Percentiles rank a stretch among this genome's conserved stretches.
phyloP scores from a whole-genome alignment of 2,888 invertebrate species.

The Lobophora halterata region DNA sequence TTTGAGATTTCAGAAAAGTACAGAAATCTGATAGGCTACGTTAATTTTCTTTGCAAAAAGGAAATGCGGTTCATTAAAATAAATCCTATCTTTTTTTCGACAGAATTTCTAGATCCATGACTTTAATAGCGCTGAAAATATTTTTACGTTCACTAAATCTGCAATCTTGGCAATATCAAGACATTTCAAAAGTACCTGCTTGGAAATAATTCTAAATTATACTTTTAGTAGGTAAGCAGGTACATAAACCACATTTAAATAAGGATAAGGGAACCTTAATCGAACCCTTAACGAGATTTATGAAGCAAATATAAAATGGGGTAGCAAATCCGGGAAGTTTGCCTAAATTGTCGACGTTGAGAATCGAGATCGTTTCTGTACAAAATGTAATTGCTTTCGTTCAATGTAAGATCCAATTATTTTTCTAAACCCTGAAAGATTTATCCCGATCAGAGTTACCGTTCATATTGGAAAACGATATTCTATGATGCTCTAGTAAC shows the following conservation, averaged over 20 bases:
- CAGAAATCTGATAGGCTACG: too few relatives aligned
- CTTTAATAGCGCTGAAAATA: conserved; percentile 8
- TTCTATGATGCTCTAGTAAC: conserved; percentile 48
- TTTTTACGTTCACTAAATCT: conserved; percentile 19
- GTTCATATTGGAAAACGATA: conserved; percentile 66
- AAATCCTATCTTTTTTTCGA: too few relatives aligned
- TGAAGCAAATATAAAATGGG: conserved; percentile 56
- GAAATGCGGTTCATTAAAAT: too few relatives aligned
- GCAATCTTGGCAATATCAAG: conserved; percentile 19
- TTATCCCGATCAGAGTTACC: conserved; percentile 17
- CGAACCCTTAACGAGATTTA: conserved; percentile 59
- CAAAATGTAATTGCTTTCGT: conserved; percentile 72
- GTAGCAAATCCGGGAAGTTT: conserved; percentile 56
- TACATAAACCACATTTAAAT: conserved; percentile 52
- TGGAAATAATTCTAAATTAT: conserved; percentile 36
- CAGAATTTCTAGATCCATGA: too few relatives aligned
- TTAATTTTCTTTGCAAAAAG: too few relatives aligned
- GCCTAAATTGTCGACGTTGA: conserved; percentile 62
- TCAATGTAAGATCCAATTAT: conserved; percentile 73
- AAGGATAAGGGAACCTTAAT: conserved; percentile 51
- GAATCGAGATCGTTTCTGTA: conserved; percentile 66
- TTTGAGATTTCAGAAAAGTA: too few relatives aligned
- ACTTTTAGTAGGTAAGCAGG: conserved; percentile 33
- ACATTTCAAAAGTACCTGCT: conserved; percentile 25
- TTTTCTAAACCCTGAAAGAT: conserved; percentile 70